These are phyloP conservation scores for Megaustenia siamemsis DNA, from an alignment of 2,888 invertebrate genomes.

Conservation along the genomic window DNA sequence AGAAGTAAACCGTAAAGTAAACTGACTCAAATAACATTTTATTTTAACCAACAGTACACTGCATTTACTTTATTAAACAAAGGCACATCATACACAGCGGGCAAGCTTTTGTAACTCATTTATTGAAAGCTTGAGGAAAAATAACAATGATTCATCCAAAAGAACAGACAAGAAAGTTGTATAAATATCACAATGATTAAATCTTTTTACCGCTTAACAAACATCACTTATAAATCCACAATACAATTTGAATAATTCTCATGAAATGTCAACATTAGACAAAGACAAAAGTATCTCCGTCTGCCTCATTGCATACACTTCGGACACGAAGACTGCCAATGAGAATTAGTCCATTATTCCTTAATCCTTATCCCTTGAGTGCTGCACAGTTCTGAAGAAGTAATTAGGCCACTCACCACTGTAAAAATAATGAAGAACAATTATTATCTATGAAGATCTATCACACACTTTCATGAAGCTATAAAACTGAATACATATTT, in stretches of 20 bases:
- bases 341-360: background rate
- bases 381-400: background rate
- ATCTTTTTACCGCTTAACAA: background rate
- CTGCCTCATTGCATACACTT: background rate
- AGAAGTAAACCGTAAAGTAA: background rate
- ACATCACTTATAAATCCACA: background rate
- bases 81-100: background rate
- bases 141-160: background rate
- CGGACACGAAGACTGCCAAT: background rate
- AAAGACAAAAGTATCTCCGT: background rate
- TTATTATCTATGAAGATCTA: background rate
- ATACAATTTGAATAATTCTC: background rate
- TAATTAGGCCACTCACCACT: slow-evolving; percentile 7
- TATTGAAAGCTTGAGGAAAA: background rate
- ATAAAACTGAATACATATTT: background rate
- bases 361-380: background rate
- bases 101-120: background rate
- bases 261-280: background rate
- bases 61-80: background rate
- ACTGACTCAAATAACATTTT: background rate
- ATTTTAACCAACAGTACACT: background rate
- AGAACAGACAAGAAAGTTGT: background rate
- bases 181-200: slow-evolving; percentile 3
- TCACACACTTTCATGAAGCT: background rate
- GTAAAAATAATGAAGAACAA: background rate